phyloP scores from a whole-genome alignment of 2,797 vertebrate genomes.

The Cetoscarus ocellatus region DNA sequence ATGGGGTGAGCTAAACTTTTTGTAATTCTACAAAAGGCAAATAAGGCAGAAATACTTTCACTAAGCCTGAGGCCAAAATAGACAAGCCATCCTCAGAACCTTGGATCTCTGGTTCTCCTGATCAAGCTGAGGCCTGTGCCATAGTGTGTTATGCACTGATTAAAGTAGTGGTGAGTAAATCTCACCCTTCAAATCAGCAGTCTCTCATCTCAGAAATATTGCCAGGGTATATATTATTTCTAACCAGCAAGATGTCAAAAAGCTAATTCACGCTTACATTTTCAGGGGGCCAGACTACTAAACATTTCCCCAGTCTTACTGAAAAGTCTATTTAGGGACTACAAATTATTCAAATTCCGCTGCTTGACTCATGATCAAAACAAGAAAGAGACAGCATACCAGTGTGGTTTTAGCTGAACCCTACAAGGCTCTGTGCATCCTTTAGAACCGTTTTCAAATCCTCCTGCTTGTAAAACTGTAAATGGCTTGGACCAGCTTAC shows the following conservation, averaged over 20 bases:
- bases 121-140: constrained; percentile 18
- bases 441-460: constrained; percentile 33
- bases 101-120: constrained; percentile 26
- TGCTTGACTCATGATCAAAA: constrained; percentile 38
- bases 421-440: constrained; percentile 9
- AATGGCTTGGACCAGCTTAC: constrained; percentile 25
- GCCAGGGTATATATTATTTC: background rate
- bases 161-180: constrained; percentile 6
- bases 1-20: background rate
- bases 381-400: constrained; percentile 13
- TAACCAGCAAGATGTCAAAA: constrained; percentile 31
- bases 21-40: constrained; percentile 19
- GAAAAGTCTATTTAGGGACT: constrained; percentile 27
- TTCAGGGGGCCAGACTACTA: constrained; percentile 12
- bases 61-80: constrained; percentile 14
- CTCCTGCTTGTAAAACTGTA: constrained; percentile 27
- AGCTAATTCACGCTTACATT: constrained; percentile 31
- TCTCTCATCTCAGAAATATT: constrained; percentile 29
- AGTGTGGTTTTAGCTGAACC: constrained; percentile 22
- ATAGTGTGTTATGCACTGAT: background rate
- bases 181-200: constrained; percentile 18
- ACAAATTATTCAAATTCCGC: constrained; percentile 30
- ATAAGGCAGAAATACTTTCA: constrained; percentile 30
- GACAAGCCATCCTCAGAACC: constrained; percentile 15
- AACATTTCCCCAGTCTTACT: constrained; percentile 31